These are phyloP conservation scores for Thripadectes ignobilis DNA, from an alignment of 2,797 vertebrate species.

Conservation along the genomic window DNA sequence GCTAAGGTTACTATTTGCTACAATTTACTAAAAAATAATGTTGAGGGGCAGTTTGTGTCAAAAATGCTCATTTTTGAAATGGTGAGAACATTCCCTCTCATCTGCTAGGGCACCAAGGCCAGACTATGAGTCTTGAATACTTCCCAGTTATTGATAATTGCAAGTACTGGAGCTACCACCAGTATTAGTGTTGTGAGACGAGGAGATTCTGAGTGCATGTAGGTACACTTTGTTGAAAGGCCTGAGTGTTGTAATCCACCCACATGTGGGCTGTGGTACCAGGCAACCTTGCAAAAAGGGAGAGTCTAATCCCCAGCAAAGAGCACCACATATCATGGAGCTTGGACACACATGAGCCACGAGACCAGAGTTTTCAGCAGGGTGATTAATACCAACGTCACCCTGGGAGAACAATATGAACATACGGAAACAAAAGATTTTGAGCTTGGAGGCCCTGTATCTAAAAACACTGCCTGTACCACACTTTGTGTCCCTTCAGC, in stretches of 20 bases:
- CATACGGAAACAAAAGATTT: not conserved
- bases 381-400: not conserved
- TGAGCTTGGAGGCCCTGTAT: not conserved
- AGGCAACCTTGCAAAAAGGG: not conserved
- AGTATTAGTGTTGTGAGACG: not conserved
- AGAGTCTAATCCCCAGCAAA: not conserved
- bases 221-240: not conserved
- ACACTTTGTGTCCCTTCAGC: not conserved
- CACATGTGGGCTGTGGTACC: fast-evolving
- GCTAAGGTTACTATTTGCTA: not conserved
- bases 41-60: not conserved
- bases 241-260: not conserved
- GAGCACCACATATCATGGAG: not conserved
- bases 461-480: not conserved
- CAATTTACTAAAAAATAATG: not conserved
- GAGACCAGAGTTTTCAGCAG: not conserved
- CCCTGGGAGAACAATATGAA: not conserved
- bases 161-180: not conserved
- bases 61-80: not conserved
- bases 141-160: not conserved
- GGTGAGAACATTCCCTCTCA: not conserved
- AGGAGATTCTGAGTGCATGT: not conserved
- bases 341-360: not conserved
- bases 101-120: not conserved
- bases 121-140: not conserved